Base-by-base conservation (phyloP, 2,797 vertebrate genomes). In the Anableps anableps region DNA sequence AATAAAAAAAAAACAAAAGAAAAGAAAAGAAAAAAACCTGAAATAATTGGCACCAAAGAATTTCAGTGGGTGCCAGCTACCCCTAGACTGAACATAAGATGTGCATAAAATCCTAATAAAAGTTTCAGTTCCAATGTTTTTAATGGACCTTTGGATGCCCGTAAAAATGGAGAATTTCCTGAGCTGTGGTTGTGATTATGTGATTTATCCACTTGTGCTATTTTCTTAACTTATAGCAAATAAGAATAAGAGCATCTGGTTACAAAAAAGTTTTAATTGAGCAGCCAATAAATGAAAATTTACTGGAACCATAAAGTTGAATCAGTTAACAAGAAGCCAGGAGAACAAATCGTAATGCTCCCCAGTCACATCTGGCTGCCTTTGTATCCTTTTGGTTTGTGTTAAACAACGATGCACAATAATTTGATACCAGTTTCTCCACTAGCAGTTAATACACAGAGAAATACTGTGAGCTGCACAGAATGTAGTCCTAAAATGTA, bases 161-260 rank as follows among this genome's bases (percentile, higher is more conserved):
- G 83, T 80, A 70, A 68, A 83, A 80, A 74, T 75, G 0, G 4
- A 82, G 88, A 74, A 85, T 92, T 94, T 93, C 85, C 88, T 88
- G 86, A 85, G 84, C 77, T 90, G 78, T 66, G 85, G 80, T 81
- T 88, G 73, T 60, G 85, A 84, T 91, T 88, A 78, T 80, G 60
- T 31, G n/a, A 29, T 79, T 88, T 86, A 84, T 74, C 73, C 50
- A 62, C 55, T 72, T 74, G 48, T 58, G 38, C 17, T 50, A 80
- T 66, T 77, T 80, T 19, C 50, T 41, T 75, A 71, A 51, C 43
- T 79, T 58, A 68, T 50, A 81, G 17, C 80, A 19, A 85, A 75
- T 45, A 48, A 64, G 88, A 81, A 90, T 31, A 58, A n/a, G 47
- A 92, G 92, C 94, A 95, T 95, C 93, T 94, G 90, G 91, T 92